phyloP scores from a whole-genome alignment of 2,113 vertebrate species.

The Riparia riparia region DNA sequence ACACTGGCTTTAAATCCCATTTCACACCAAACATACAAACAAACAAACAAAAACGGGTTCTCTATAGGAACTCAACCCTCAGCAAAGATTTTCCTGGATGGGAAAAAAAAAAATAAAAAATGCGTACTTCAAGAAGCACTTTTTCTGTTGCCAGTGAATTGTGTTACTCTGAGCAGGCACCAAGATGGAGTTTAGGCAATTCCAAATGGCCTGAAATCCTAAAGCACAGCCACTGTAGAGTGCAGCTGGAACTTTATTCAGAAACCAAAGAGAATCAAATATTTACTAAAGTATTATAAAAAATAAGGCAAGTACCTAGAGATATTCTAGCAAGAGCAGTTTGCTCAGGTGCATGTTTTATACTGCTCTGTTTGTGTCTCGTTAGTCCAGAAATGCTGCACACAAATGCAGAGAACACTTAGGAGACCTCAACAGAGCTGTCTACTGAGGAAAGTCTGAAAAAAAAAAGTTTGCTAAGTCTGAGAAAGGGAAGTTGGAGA shows the following conservation, averaged over 20 bases:
- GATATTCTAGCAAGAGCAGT: not conserved
- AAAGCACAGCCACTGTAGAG: not conserved
- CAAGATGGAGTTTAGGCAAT: not conserved
- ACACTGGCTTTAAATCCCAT: not conserved
- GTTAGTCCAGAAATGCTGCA: not conserved
- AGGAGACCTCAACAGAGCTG: not conserved
- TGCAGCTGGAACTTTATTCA: not conserved
- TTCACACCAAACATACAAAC: not conserved
- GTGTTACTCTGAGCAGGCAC: not conserved
- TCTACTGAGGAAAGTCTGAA: not conserved
- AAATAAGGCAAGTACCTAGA: not conserved
- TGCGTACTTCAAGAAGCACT: not conserved
- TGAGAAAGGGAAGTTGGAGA: not conserved
- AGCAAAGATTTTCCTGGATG: not conserved
- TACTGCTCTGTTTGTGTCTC: not conserved
- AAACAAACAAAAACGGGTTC: no score
- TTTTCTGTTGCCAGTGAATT: not conserved
- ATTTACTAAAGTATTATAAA: not conserved
- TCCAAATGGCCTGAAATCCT: not conserved
- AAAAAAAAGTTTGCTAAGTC: not conserved
- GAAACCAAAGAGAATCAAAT: not conserved
- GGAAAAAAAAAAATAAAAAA: not conserved
- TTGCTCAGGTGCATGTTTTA: not conserved
- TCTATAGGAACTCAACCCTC: not conserved
- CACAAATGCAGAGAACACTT: not conserved